Conservation (phyloP, 2,888 invertebrate species). For the Eretmocerus hayati region DNA sequence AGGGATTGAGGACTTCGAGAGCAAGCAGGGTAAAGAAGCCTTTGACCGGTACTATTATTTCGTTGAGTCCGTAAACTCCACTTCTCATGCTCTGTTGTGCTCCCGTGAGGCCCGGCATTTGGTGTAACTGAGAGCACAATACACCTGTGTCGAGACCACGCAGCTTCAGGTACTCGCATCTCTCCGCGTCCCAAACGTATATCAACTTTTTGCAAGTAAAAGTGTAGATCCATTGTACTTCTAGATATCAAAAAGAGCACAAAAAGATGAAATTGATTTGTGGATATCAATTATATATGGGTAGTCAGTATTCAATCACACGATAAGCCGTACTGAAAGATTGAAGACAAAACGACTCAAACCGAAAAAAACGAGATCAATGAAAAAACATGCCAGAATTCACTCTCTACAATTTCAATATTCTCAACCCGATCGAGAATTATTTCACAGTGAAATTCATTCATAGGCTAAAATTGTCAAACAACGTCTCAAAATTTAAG, state of each 20-base stretch:
- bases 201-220: constrained; percentile 80
- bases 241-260: constrained; percentile 20
- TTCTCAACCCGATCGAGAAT: too few species aligned
- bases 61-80: constrained; percentile 75
- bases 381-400: too few species aligned
- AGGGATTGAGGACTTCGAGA: constrained; percentile 84
- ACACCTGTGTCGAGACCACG: constrained; percentile 68
- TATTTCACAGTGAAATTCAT: too few species aligned
- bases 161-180: constrained; percentile 62
- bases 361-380: too few species aligned
- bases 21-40: constrained; percentile 65
- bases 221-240: constrained; percentile 23
- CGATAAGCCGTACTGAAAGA: too few species aligned
- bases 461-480: too few species aligned
- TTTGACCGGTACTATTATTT: constrained; percentile 74
- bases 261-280: too few species aligned
- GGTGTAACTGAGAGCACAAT: constrained; percentile 58
- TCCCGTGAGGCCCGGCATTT: constrained; percentile 54
- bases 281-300: too few species aligned
- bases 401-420: too few species aligned
- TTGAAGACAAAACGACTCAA: too few species aligned
- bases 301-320: too few species aligned
- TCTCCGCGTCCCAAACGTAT: constrained; percentile 71
- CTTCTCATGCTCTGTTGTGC: constrained; percentile 63
- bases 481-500: too few species aligned